Percentiles rank a stretch among this genome's conserved stretches.
phyloP scores from a whole-genome alignment of 2,797 vertebrate species.

The Aulostomus chinensis region DNA sequence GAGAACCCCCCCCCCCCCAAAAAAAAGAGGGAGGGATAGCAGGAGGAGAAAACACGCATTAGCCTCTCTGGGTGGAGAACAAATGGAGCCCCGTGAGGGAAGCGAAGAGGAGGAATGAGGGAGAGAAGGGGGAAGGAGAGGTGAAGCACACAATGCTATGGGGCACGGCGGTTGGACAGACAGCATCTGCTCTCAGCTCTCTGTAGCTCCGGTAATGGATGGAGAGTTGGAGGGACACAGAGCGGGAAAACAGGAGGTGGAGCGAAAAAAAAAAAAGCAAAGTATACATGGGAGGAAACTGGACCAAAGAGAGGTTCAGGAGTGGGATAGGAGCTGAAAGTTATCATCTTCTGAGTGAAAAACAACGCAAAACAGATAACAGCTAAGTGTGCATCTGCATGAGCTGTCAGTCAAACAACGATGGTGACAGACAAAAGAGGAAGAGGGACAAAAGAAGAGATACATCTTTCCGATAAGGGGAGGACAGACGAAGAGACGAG shows the following conservation, averaged over 20 bases:
- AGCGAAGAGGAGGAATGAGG: conserved; percentile 79
- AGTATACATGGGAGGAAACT: conserved; percentile 19
- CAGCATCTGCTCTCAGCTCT: conserved; percentile 77
- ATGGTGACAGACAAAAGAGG: conserved; percentile 85
- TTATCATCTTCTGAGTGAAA: too few species aligned
- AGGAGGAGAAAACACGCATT: conserved; percentile 72
- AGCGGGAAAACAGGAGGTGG: conserved; percentile 23
- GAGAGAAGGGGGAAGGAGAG: conserved; percentile 73
- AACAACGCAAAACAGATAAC: conserved; percentile 8
- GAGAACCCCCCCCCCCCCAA: conserved; percentile 3
- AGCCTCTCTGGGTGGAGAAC: conserved; percentile 69
- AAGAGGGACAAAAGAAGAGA: conserved; percentile 86
- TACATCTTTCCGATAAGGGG: conserved; percentile 89
- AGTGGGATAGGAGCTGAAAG: too few species aligned
- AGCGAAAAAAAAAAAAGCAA: background rate
- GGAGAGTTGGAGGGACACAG: conserved; percentile 52
- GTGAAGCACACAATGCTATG: conserved; percentile 81
- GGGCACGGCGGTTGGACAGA: conserved; percentile 77
- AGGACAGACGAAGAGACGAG: conserved; percentile 94
- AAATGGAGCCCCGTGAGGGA: conserved; percentile 82
- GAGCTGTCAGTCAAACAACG: conserved; percentile 86
- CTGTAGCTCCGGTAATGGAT: conserved; percentile 71
- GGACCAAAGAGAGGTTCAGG: background rate
- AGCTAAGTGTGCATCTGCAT: too few species aligned
- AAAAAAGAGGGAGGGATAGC: conserved; percentile 11